These are phyloP conservation scores for Pogonophryne albipinna DNA, from an alignment of 2,797 vertebrate species.

Conservation along the genomic window DNA sequence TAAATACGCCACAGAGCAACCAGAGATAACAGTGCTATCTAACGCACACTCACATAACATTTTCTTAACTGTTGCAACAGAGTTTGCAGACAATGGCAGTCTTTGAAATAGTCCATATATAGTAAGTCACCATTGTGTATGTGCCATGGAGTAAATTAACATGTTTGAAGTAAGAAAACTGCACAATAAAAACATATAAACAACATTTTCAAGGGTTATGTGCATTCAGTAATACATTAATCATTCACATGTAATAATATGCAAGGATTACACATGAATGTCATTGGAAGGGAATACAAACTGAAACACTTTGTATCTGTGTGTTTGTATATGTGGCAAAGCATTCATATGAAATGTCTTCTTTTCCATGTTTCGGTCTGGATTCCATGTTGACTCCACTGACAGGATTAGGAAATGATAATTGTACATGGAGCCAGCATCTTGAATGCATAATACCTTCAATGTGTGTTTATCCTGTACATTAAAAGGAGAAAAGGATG, in stretches of 20 bases:
- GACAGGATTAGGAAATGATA: neutral
- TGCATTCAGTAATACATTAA: conserved; percentile 6
- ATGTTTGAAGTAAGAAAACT: conserved; percentile 47
- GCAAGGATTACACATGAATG: neutral
- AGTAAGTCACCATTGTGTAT: conserved; percentile 1
- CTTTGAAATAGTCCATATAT: conserved; percentile 10
- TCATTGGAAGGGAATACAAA: neutral
- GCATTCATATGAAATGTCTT: conserved; percentile 1
- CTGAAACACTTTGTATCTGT: neutral
- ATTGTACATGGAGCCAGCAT: neutral
- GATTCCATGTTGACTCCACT: neutral
- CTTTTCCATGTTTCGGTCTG: neutral
- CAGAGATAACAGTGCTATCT: conserved; percentile 56
- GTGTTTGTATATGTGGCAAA: conserved; percentile 43
- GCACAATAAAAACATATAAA: conserved; percentile 30
- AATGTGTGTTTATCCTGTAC: conserved; percentile 15
- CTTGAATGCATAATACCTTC: neutral
- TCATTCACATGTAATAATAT: conserved; percentile 12
- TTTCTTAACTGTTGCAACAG: conserved; percentile 11
- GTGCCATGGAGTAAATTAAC: conserved; percentile 12
- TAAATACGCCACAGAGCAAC: conserved; percentile 35
- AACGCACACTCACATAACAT: conserved; percentile 15
- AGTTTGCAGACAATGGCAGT: conserved; percentile 11
- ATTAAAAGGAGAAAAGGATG: neutral
- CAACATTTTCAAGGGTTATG: neutral